These are phyloP conservation scores for Zaprionus lachaisei DNA, from an alignment of 1,140 invertebrate species.

Conservation along the genomic window DNA sequence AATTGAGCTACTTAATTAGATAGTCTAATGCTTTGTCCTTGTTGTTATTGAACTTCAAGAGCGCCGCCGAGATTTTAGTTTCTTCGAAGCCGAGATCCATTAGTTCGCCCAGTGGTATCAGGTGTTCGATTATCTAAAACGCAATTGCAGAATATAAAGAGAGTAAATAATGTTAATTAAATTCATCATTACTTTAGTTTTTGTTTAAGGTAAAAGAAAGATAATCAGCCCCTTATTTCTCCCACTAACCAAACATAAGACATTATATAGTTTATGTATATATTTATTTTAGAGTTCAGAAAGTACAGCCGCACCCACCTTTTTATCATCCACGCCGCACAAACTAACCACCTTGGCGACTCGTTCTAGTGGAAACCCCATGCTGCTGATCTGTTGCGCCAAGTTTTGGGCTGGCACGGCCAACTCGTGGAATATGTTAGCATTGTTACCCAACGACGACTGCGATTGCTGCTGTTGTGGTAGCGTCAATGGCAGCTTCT, in stretches of 20 bases:
- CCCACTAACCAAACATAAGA: not conserved
- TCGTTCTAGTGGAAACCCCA: conserved; percentile 93
- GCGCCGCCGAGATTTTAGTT: conserved; percentile 89
- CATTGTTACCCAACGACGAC: conserved; percentile 1
- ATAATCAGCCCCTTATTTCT: too few relatives aligned
- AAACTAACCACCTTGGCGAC: conserved; percentile 90
- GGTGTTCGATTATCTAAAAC: conserved; percentile 89
- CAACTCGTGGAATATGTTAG: conserved; percentile 84
- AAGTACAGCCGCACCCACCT: conserved; percentile 85
- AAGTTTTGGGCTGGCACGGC: conserved; percentile 87
- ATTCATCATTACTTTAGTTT: not conserved
- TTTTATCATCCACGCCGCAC: conserved; percentile 93
- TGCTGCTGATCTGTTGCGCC: conserved; percentile 90
- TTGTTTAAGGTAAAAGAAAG: too few relatives aligned
- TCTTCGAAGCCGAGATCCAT: conserved; percentile 93
- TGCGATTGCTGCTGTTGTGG: conserved; percentile 36
- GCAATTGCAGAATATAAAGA: conserved; percentile 76
- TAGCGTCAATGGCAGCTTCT: conserved; percentile 15
- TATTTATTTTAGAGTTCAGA: not conserved
- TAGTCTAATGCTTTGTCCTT: conserved; percentile 94
- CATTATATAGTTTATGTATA: conserved; percentile 16
- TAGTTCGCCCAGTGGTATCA: conserved; percentile 88
- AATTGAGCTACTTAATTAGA: conserved; percentile 88
- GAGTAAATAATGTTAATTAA: conserved; percentile 27
- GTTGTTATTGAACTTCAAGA: conserved; percentile 91